Evolutionary conservation across 2,797 vertebrate species (phyloP).

Genomic region (Acropternis orthonyx): DNA sequence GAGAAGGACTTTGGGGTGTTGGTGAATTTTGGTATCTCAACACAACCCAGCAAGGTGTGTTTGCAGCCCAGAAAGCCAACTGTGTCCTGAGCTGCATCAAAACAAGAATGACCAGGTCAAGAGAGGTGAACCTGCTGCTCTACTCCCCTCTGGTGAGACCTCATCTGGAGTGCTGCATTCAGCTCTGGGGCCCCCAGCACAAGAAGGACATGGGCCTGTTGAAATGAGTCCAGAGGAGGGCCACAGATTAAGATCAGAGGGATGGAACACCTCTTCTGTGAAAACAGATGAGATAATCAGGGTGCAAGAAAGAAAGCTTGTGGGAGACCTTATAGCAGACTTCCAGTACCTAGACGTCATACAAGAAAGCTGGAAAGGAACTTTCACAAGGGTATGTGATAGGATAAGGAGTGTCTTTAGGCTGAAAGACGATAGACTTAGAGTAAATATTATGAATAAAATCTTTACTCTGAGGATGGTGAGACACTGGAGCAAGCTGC

Average conservation of each 20-base stretch:
- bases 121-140: not conserved
- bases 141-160: not conserved
- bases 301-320: not conserved
- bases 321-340: too few relatives aligned
- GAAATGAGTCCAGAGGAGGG: not conserved
- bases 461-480: not conserved
- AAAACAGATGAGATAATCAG: not conserved
- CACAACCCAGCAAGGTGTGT: too few relatives aligned
- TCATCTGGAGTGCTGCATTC: not conserved
- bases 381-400: not conserved
- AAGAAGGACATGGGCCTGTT: fast-evolving
- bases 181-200: not conserved
- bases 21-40: not conserved
- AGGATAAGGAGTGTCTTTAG: not conserved
- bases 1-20: not conserved
- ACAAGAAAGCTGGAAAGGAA: not conserved
- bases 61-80: not conserved
- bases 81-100: not conserved
- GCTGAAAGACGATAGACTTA: not conserved
- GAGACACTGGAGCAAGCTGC: not conserved
- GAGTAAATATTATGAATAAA: not conserved
- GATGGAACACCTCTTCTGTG: fast-evolving
- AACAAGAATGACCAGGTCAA: not conserved
- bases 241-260: not conserved
- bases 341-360: not conserved